A percentile compares a stretch with the other conserved stretches of the same genome.
Conservation (phyloP, 2,113 vertebrate species). For the Rhabdornis inornatus region DNA sequence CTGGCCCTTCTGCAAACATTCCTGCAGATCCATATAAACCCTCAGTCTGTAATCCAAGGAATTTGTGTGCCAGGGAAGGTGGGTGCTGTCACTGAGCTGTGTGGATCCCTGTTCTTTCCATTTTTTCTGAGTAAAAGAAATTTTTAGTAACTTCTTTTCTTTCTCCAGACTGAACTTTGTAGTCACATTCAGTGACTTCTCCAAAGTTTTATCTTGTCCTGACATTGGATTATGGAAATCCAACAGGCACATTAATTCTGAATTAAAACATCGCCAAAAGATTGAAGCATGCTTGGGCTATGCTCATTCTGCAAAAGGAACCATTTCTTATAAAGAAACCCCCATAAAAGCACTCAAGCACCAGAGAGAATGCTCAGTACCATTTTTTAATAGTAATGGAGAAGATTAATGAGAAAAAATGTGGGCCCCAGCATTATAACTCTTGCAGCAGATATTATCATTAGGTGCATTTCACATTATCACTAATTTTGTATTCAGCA, state of each 20-base stretch:
- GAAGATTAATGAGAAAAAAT: constrained; percentile 12
- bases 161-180: background rate
- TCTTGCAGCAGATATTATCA: constrained; percentile 23
- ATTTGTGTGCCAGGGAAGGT: background rate
- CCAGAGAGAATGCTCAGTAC: background rate
- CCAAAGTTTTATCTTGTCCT: background rate
- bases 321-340: background rate
- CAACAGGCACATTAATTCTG: background rate
- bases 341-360: background rate
- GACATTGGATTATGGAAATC: background rate
- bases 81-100: background rate
- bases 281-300: background rate
- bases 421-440: background rate
- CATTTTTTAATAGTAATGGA: background rate
- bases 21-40: background rate
- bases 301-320: background rate
- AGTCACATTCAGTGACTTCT: background rate
- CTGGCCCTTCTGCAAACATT: too few species aligned
- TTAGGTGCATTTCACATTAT: constrained; percentile 29
- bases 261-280: background rate
- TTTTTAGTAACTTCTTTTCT: background rate
- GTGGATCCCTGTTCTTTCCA: fast-evolving
- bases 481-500: constrained; percentile 26
- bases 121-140: background rate
- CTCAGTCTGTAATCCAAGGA: fast-evolving